Percentiles rank a stretch among this genome's conserved stretches.
phyloP scores from a whole-genome alignment of 2,888 invertebrate species.

The Abrostola triplasia region DNA sequence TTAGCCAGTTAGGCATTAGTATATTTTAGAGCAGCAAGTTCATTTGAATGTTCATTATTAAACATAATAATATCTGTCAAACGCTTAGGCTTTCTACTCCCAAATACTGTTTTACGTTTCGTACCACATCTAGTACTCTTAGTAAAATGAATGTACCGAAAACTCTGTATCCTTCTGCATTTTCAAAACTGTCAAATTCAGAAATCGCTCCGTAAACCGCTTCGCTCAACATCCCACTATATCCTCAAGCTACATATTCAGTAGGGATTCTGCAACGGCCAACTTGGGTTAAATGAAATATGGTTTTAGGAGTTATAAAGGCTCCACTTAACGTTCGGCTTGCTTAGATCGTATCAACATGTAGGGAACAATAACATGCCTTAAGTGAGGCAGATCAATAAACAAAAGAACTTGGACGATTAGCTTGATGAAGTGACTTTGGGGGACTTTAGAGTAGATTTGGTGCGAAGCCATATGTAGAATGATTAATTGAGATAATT shows the following conservation, averaged over 20 bases:
- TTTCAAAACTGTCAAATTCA: constrained; percentile 1
- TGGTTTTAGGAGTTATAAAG: constrained; percentile 59
- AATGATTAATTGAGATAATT: constrained; percentile 12
- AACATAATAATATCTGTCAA: no score
- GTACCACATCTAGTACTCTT: no score
- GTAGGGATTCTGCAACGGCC: constrained; percentile 37
- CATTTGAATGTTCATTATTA: no score
- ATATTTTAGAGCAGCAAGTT: no score
- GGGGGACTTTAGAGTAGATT: constrained; percentile 18
- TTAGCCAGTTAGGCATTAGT: no score
- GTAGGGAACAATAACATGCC: constrained; percentile 45
- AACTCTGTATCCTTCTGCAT: no score
- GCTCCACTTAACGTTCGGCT: constrained; percentile 43
- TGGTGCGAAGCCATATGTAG: constrained; percentile 12
- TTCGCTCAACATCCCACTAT: constrained; percentile 2
- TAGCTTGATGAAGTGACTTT: constrained; percentile 37
- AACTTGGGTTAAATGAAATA: constrained; percentile 63
- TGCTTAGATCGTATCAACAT: constrained; percentile 27
- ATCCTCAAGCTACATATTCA: constrained; percentile 51
- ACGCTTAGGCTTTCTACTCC: no score
- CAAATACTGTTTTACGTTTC: no score
- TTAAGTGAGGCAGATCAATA: constrained; percentile 41
- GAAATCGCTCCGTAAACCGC: constrained; percentile 16
- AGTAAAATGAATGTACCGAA: no score
- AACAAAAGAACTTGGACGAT: constrained; percentile 55